A percentile compares a stretch with the other conserved stretches of the same genome.
phyloP scores from a whole-genome alignment of 2,797 vertebrate species.

The Sus cebifrons region DNA sequence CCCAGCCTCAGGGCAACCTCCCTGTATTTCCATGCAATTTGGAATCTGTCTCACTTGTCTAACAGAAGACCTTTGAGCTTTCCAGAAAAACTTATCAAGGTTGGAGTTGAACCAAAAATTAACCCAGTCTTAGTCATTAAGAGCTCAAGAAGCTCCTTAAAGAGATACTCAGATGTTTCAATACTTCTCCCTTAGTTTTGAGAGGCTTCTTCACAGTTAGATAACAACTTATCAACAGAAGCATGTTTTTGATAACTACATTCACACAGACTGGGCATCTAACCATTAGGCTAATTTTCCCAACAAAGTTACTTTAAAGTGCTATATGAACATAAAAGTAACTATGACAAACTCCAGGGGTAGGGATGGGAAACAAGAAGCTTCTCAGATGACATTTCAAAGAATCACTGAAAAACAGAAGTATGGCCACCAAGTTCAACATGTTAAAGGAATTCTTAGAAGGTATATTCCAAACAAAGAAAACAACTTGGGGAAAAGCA shows the following conservation, averaged over 20 bases:
- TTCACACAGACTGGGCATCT: not conserved
- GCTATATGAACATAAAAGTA: not conserved
- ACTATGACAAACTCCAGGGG: not conserved
- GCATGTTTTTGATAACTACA: not conserved
- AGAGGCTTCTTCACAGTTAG: not conserved
- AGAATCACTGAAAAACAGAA: not conserved
- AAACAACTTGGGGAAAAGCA: not conserved
- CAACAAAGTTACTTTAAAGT: not conserved
- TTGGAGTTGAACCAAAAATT: not conserved
- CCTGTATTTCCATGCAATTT: not conserved
- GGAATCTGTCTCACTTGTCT: not conserved
- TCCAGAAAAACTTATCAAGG: not conserved
- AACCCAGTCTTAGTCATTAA: not conserved
- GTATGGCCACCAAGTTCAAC: not conserved
- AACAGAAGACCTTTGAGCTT: not conserved
- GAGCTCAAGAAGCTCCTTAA: not conserved
- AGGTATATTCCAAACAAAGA: not conserved
- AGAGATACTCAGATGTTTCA: not conserved
- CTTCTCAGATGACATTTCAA: not conserved
- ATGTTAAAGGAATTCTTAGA: not conserved
- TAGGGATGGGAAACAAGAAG: not conserved
- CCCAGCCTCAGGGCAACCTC: not conserved
- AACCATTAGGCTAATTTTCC: not conserved
- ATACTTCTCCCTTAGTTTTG: not conserved
- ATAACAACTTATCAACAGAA: not conserved